Percentiles rank a stretch among this genome's conserved stretches.
These are phyloP conservation scores for Oophaga pumilio DNA, from an alignment of 2,113 vertebrate genomes.

Conservation along the genomic window DNA sequence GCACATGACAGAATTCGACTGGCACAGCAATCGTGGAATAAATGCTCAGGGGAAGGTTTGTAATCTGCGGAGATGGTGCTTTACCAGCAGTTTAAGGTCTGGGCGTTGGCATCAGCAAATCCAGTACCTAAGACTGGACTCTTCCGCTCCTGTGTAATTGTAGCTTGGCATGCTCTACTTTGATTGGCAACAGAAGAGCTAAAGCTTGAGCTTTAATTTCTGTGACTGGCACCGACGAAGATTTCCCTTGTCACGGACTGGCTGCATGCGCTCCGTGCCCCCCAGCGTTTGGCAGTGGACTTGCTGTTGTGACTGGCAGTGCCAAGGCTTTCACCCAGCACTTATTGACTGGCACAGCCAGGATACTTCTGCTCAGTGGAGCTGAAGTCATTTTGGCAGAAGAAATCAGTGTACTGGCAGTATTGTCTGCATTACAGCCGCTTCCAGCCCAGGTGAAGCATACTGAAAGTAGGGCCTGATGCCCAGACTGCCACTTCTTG, in stretches of 20 bases:
- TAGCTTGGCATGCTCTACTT: background rate
- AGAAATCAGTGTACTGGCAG: background rate
- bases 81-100: background rate
- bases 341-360: conserved; percentile 3
- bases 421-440: conserved; percentile 4
- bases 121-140: background rate
- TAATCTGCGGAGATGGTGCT: background rate
- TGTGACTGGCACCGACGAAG: background rate
- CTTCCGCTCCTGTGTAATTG: background rate
- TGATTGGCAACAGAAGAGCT: background rate
- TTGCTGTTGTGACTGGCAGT: background rate
- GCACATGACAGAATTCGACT: background rate
- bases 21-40: conserved; percentile 3
- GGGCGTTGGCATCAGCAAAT: conserved; percentile 2
- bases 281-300: background rate
- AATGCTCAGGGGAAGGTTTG: background rate
- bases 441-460: conserved; percentile 42
- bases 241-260: background rate
- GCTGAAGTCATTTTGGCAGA: conserved; percentile 29
- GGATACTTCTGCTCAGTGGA: conserved; percentile 10
- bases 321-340: conserved; percentile 25
- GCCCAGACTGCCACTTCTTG: conserved; percentile 37
- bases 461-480: conserved; percentile 1
- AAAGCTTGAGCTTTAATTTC: background rate
- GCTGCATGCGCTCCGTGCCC: background rate